These are phyloP conservation scores for Cyprinodon variegatus DNA, from an alignment of 2,113 vertebrate species.

Conservation along the genomic window DNA sequence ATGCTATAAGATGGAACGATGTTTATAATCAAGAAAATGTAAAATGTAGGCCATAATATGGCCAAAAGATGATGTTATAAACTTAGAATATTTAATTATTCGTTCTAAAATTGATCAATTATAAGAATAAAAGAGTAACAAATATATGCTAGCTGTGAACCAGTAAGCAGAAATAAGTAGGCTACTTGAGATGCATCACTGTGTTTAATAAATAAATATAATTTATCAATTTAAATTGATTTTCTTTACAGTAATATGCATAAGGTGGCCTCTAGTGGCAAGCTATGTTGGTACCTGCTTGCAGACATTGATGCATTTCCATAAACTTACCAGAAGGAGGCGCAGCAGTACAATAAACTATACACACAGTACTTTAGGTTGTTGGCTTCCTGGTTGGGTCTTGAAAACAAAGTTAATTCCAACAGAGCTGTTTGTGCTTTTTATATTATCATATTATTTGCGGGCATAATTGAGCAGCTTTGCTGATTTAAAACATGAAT, in stretches of 20 bases:
- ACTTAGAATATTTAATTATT: neutral
- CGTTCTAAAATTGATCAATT: neutral
- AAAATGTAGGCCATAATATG: too few species aligned
- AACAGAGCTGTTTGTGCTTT: neutral
- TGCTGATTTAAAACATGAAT: neutral
- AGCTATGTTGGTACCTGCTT: neutral
- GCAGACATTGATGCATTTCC: conserved; percentile 6
- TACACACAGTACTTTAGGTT: neutral
- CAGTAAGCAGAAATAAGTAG: too few species aligned
- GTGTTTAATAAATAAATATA: neutral
- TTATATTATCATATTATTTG: neutral
- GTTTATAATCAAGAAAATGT: too few species aligned
- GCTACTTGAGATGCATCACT: neutral
- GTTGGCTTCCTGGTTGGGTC: neutral
- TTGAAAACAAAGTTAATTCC: too few species aligned
- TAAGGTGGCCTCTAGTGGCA: conserved; percentile 7
- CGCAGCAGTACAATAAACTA: conserved; percentile 25
- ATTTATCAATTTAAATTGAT: neutral
- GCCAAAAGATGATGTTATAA: too few species aligned
- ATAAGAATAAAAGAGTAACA: neutral
- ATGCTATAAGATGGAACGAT: neutral
- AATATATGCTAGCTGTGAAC: too few species aligned
- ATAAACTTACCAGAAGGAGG: conserved; percentile 29
- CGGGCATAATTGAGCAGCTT: neutral
- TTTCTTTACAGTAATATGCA: neutral